A percentile compares a stretch with the other conserved stretches of the same genome.
These are phyloP conservation scores for Agrypnus murinus DNA, from an alignment of 2,888 invertebrate species.

Conservation along the genomic window DNA sequence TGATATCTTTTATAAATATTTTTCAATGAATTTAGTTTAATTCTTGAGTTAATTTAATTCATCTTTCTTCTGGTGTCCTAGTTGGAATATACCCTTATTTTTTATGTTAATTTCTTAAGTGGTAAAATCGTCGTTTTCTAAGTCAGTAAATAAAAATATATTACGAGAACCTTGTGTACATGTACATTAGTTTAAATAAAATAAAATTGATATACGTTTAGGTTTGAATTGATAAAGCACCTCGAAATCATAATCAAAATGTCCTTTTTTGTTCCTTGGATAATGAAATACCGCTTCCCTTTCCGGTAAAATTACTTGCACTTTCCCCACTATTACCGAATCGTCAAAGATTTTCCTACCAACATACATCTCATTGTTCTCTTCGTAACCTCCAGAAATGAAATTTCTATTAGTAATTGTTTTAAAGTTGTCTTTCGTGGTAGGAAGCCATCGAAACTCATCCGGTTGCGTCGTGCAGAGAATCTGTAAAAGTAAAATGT, in stretches of 20 bases:
- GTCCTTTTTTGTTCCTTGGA: background rate
- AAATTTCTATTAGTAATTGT: conserved; percentile 30
- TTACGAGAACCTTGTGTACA: too few relatives aligned
- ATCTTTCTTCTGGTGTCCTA: too few relatives aligned
- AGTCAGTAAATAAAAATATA: too few relatives aligned
- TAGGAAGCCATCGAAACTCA: conserved; percentile 41
- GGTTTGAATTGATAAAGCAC: background rate
- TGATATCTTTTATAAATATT: too few relatives aligned
- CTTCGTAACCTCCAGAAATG: conserved; percentile 41
- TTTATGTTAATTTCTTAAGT: too few relatives aligned
- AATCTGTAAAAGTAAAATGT: conserved; percentile 45
- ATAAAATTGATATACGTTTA: background rate
- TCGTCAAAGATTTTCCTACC: background rate
- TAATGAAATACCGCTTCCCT: background rate
- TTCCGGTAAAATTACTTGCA: background rate
- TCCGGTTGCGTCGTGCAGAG: conserved; percentile 42
- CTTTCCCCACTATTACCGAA: background rate
- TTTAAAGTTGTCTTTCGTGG: conserved; percentile 29
- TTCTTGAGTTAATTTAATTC: too few relatives aligned
- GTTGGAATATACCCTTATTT: too few relatives aligned
- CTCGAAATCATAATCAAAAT: background rate
- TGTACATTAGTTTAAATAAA: too few relatives aligned
- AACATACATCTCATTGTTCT: conserved; percentile 35
- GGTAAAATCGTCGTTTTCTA: too few relatives aligned
- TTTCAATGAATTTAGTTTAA: too few relatives aligned